Conservation (phyloP, 2,888 invertebrate species). For the Ophion obscuratus region DNA sequence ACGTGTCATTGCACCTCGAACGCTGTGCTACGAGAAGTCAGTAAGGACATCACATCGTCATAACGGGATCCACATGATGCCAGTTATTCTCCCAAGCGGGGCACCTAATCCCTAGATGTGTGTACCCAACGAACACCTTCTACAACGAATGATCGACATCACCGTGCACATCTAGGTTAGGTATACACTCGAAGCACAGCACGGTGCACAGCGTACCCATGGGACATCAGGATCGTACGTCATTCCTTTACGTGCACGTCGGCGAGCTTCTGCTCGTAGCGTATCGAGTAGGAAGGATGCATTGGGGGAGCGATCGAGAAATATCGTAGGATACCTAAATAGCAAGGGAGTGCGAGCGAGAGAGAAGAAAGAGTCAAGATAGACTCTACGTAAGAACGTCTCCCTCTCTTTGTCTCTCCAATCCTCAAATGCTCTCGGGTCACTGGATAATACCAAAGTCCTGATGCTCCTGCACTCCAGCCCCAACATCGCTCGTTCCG, state of each 20-base stretch:
- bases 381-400: not conserved
- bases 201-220: constrained; percentile 14
- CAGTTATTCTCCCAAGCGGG: not conserved
- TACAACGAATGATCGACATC: constrained; percentile 28
- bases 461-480: constrained; percentile 24
- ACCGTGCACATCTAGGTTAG: constrained; percentile 10
- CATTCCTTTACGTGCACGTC: constrained; percentile 38
- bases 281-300: constrained; percentile 26
- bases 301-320: constrained; percentile 25
- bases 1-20: too few species aligned
- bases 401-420: constrained; percentile 40
- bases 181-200: constrained; percentile 25
- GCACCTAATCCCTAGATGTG: constrained; percentile 12
- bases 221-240: constrained; percentile 43
- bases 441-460: constrained; percentile 63
- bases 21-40: too few species aligned
- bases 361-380: not conserved
- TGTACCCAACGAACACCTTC: constrained; percentile 5
- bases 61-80: not conserved
- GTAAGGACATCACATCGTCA: not conserved
- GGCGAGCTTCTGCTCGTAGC: constrained; percentile 2
- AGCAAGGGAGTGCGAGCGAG: not conserved
- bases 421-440: constrained; percentile 61
- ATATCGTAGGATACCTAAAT: not conserved
- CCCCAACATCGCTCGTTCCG: constrained; percentile 47